Base-by-base conservation (phyloP, 2,797 vertebrate species). In the Margarornis squamiger region DNA sequence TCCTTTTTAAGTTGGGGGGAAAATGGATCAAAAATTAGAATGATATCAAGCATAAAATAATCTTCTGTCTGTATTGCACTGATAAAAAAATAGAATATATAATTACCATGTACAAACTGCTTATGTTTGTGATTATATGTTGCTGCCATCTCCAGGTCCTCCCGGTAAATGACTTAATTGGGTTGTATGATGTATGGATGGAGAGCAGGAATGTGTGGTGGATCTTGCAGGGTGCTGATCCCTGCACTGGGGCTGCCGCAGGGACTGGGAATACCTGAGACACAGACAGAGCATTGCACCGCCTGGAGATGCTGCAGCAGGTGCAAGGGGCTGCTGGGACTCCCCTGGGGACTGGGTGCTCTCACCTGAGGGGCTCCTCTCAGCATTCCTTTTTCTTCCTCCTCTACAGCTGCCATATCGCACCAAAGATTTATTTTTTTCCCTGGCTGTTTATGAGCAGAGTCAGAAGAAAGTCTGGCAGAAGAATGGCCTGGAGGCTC, bases 11-110 rank as follows among this genome's bases (percentile, higher is more conserved):
- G 92, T 93, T 96, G 79, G 82, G 94, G 51, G 66, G 23, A 0
- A 55, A 94, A 85, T 75, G 91, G 90, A 94, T 97, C 95, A 96
- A 97, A 96, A 97, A 97, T 97, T 96, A 96, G 96, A 97, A 97
- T 97, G 96, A 97, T 96, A 98, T 96, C 97, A 97, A 97, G 97
- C 97, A 97, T 97, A 98, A 98, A 98, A 98, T 97, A 98, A 97
- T 98, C 97, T 97, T 97, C 85, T 58, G 97, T 95, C 97, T 98
- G 97, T 94, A 94, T 96, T 94, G 82, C 90, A 27, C 96, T 97
- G 97, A 97, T 98, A 95, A 97, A 97, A 98, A 95, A 86, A 84
- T 7, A 88, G 78, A 91, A 97, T 97, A 94, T 95, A 91, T 98
- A 97, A 98, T 98, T 97, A 96, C 95, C 96, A 82, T 86, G 93